Evolutionary conservation across 1,140 invertebrate species (phyloP), one percentile per base, ranked within the genome.

Genomic region (Probaryconus sp.): DNA sequence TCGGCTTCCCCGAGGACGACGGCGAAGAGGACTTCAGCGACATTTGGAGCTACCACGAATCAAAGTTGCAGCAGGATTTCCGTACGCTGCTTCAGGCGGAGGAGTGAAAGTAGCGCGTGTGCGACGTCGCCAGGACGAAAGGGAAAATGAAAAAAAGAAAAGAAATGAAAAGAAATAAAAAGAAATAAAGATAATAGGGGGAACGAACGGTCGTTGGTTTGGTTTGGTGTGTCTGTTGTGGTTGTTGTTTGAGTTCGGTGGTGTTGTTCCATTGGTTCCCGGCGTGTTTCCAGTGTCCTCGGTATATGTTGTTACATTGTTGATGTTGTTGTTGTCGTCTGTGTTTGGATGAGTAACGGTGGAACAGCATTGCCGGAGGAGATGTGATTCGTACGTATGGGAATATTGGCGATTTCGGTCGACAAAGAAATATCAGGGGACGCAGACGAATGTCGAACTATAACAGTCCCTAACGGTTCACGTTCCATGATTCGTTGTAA

Each of bases 11-110:
- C 11, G 76, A 78, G 3, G 60, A 69, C 38, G 68, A 77, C 53
- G 42, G 68, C 13, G 78, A 76, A 13, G 77, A 81, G 5, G 82
- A 82, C 18, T 82, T 81, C 28, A 86, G 77, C 74, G 86, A 87
- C 18, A 87, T 87, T 68, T 87, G 86, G 86, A 87, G 86, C 61
- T 87, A 87, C 60, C 85, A 87, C 72, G 85, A 87, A 48, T 84
- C 80, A 0, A 87, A 87, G 56, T 38, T 87, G 33, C 86, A 87
- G 61, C 84, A 86, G 56, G 85, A 87, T 50, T 87, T 87, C 48
- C 83, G 84, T 37, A 85, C 83, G 18, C 48, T 87, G 35, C 68
- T 87, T 5, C 86, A 87, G 30, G 86, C 86, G 13, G 86, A 87
- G 43, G 86, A 86, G 77, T 86, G 78, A 84, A 74, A 64, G 56